These are phyloP conservation scores for Cyphomyrus plagiostoma DNA, from an alignment of 2,113 vertebrate genomes.

Conservation along the genomic window DNA sequence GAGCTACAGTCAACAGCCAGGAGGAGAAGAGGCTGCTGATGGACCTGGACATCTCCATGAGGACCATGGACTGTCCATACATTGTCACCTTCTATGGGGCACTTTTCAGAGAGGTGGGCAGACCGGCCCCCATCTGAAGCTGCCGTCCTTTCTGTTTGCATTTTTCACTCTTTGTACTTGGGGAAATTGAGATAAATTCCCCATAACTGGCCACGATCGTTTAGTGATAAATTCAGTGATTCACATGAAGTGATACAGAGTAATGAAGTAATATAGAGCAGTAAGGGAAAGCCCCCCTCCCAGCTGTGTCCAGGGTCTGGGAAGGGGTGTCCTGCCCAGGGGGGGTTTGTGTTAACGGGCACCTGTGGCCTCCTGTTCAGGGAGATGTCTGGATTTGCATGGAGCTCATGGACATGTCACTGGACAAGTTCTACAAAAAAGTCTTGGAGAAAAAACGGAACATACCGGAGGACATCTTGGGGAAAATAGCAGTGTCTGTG, in stretches of 20 bases:
- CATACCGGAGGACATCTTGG: slow-evolving; percentile 91
- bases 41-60: slow-evolving; percentile 95
- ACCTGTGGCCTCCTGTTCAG: slow-evolving; percentile 48
- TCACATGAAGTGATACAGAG: background rate
- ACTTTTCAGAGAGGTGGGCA: slow-evolving; percentile 83
- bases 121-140: background rate
- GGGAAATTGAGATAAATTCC: background rate
- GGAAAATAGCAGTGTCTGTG: slow-evolving; percentile 92
- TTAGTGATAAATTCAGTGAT: background rate
- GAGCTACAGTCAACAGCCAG: slow-evolving; percentile 90
- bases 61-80: slow-evolving; percentile 88
- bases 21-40: slow-evolving; percentile 92
- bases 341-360: background rate
- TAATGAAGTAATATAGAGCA: background rate
- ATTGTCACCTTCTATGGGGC: slow-evolving; percentile 93
- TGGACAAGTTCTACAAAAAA: slow-evolving; percentile 96
- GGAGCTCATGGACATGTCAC: slow-evolving; percentile 96
- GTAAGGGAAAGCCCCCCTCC: background rate
- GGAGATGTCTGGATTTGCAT: slow-evolving; percentile 98
- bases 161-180: background rate
- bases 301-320: background rate
- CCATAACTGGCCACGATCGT: background rate
- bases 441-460: slow-evolving; percentile 85
- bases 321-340: background rate
- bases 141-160: background rate